Base-by-base conservation (phyloP, 2,888 invertebrate genomes). In the Parnassius orleans region DNA sequence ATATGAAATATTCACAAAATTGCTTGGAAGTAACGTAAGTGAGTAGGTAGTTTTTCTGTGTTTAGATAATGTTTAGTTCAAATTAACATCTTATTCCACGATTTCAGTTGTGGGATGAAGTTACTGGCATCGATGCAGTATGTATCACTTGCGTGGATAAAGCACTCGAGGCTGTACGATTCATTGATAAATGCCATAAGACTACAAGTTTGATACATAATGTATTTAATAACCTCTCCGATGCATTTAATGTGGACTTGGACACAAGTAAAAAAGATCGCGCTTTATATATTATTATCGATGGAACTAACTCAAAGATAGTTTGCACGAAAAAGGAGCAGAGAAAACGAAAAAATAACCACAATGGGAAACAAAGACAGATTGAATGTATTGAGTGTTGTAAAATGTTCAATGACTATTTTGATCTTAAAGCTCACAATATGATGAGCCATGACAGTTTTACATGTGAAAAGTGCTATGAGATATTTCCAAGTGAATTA, bases 71-170 rank as follows among this genome's bases (percentile, higher is more conserved):
- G 7, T 14, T 14, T 24, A 14, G 11, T 12, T 51, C 11, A 15
- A 48, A 24, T 10, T 48, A 53, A 53, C 19, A 24, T 61, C 9
- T 53, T 53, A 50, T 19, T 53, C 65, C 66, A 51, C 64, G 57
- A 53, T 86, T 84, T n/a, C 78, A 90, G 90, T 66, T 82, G 42
- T 71, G 68, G 47, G 77, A 83, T 65, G 80, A 82, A 63, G 76
- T 88, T 42, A 72, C 80, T 33, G 88, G 88, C 0, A 68, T 89
- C 48, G 84, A 90, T 68, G 84, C 82, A 46, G 78, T 87, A 1
- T 90, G 90, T 64, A 72, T 75, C 33, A 69, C 76, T 42, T 90
- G 90, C 67, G 77, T 79, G 0, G 74, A 83, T 12, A 78, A 76
- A 68, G 72, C 77, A 12, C 57, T 86, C 2, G 72, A 80, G 56